phyloP scores from a whole-genome alignment of 2,797 vertebrate genomes.

The Tympanoctomys barrerae region DNA sequence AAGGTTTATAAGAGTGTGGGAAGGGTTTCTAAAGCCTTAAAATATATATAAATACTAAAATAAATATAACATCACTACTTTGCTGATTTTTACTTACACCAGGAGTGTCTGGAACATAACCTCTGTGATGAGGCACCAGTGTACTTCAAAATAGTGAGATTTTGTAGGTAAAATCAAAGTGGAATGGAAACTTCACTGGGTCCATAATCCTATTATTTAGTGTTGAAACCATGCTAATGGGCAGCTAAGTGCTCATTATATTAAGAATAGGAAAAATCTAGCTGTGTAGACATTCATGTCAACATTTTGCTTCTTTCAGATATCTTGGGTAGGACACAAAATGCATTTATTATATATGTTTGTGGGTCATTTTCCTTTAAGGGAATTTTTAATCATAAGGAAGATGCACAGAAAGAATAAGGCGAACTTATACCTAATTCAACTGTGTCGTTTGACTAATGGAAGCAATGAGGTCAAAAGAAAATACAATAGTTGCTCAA shows the following conservation, averaged over 20 bases:
- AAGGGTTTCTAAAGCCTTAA: no score
- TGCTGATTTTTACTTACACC: no score
- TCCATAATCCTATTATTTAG: background rate
- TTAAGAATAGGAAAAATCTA: background rate
- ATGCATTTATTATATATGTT: background rate
- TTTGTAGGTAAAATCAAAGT: background rate
- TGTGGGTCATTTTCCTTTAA: background rate
- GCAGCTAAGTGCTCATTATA: background rate
- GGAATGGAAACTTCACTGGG: background rate
- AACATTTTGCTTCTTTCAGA: background rate
- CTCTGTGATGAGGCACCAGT: no score
- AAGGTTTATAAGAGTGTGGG: no score
- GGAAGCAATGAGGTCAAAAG: background rate
- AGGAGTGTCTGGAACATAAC: no score
- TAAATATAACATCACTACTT: no score
- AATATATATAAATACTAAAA: no score
- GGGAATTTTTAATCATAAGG: background rate
- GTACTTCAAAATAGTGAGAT: conserved; percentile 7
- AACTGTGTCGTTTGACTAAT: background rate
- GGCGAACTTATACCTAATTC: background rate
- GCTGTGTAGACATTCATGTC: background rate
- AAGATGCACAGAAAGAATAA: background rate
- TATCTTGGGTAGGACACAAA: background rate
- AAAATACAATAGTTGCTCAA: background rate
- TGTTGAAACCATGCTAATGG: background rate